phyloP scores from a whole-genome alignment of 2,797 vertebrate species.

The Dromococcyx pavoninus region DNA sequence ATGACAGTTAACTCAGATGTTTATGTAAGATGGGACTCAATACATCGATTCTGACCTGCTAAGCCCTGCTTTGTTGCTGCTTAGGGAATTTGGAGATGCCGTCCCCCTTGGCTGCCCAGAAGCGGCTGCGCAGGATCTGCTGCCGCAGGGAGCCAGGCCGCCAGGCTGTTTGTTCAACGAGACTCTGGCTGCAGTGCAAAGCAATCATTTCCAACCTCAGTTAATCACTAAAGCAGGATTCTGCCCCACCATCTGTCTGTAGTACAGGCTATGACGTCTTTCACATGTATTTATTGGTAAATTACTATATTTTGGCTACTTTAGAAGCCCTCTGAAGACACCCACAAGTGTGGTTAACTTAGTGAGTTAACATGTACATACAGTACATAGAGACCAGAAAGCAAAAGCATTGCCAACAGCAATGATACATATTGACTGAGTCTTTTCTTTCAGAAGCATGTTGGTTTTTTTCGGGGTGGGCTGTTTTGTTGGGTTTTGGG shows the following conservation, averaged over 20 bases:
- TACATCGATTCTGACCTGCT: conserved; percentile 56
- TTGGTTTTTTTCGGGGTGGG: background rate
- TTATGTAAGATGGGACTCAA: conserved; percentile 64
- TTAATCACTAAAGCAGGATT: conserved; percentile 11
- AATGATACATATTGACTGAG: background rate
- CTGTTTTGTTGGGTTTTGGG: background rate
- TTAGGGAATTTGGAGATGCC: background rate
- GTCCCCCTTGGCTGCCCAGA: background rate
- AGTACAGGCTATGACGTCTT: background rate
- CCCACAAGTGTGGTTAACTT: background rate
- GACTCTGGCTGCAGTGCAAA: background rate
- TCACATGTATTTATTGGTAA: background rate
- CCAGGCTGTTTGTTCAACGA: accelerated
- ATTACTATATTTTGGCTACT: background rate
- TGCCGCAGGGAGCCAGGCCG: background rate
- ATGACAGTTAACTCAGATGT: conserved; percentile 70
- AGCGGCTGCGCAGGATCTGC: background rate
- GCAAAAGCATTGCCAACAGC: background rate
- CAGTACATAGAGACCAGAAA: background rate
- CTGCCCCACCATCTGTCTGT: background rate
- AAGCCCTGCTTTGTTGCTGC: background rate
- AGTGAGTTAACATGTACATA: background rate
- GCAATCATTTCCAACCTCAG: background rate
- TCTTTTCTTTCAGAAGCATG: background rate
- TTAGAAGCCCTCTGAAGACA: background rate